Evolutionary conservation across 1,140 invertebrate genomes (phyloP), one percentile per base, ranked within the genome.

Genomic region (Paraescarpia echinospica): DNA sequence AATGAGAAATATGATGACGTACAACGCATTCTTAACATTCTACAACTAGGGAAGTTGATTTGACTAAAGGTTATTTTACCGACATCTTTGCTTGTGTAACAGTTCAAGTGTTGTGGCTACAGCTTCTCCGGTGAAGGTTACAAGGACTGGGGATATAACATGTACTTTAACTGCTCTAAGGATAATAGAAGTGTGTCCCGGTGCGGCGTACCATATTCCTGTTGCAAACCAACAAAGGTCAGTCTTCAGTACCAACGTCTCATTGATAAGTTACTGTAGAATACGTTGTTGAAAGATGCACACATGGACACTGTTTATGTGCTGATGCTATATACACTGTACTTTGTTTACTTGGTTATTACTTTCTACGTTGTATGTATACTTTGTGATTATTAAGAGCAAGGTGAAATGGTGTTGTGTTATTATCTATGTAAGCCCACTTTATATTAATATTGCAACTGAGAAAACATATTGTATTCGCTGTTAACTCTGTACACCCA

Each of bases 151-250:
- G 97, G 97, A 0, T 98, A 98, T 96, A 99, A 99, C 96, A 98
- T 98, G 95, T 99, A 99, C 96, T 99, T 99, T 95, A 99, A 99
- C 95, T 92, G 92, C 41, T 35, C 92, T 22, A 33, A 27, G 9
- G 89, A 92, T 31, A 96, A 95, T 94, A 89, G 93, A 88, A 95
- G 95, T 22, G 98, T 98, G 89, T 98, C 99, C 95, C 97, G 97
- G 92, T 99, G 98, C 95, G 98, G 98, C 2, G 98, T 99, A 22
- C 98, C 98, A 92, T 98, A 98, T 95, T 99, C 98, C 12, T 99
- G 98, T 96, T 99, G 98, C 95, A 98, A 98, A 92, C 98, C 48
- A 33, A n/a, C 9, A 14, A 14, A 14, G 31, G 91, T 91, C 33
- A 91, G 35, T 91, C 14, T 2, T 18, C 59, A 77, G 59, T 77